Conservation (phyloP, 1,140 invertebrate genomes). For the roundworm (Caenorhabditis elegans) region DNA sequence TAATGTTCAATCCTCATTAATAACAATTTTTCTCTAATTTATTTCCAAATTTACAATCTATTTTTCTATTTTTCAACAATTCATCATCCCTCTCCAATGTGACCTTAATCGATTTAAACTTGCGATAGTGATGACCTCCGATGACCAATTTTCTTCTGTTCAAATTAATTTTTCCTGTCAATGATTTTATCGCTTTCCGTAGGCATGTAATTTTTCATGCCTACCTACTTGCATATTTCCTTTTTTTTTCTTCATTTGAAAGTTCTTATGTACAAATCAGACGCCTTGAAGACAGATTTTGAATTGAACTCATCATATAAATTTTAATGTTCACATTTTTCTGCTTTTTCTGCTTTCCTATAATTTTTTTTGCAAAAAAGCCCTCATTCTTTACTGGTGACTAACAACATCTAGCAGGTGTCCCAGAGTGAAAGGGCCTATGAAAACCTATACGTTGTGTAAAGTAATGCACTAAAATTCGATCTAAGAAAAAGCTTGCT, state of each 20-base stretch:
- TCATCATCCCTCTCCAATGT: neutral
- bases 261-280: too few relatives aligned
- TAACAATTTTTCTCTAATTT: neutral
- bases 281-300: too few relatives aligned
- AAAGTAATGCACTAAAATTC: slow-evolving; percentile 23
- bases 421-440: neutral
- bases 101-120: slow-evolving; percentile 11
- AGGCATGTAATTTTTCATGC: too few relatives aligned
- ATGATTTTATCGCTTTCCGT: neutral
- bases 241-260: too few relatives aligned
- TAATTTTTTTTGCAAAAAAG: neutral
- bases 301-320: too few relatives aligned
- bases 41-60: too few relatives aligned
- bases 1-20: neutral
- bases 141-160: neutral
- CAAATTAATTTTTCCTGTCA: neutral
- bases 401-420: neutral
- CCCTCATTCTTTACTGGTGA: neutral
- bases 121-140: neutral
- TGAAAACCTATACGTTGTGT: slow-evolving; percentile 9
- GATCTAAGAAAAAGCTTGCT: neutral
- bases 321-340: too few relatives aligned
- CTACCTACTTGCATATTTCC: too few relatives aligned
- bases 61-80: neutral
- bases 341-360: too few relatives aligned